A percentile compares a stretch with the other conserved stretches of the same genome.
Conservation (phyloP, 2,888 invertebrate genomes). For the Euclidia mi region DNA sequence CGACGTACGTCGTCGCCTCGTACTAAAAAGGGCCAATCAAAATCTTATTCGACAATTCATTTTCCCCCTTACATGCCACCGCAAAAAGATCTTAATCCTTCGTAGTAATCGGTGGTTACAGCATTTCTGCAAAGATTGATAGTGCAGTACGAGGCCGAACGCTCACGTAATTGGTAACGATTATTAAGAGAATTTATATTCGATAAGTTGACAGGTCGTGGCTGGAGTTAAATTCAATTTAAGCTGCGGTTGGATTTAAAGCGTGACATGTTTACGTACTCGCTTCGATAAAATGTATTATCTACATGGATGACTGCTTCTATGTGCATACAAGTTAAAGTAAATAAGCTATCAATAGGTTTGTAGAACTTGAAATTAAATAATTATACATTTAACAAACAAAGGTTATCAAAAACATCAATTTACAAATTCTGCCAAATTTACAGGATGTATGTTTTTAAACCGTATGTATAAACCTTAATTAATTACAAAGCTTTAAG, state of each 20-base stretch:
- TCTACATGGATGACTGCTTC: slow-evolving; percentile 38
- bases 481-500: no score
- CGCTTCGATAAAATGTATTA: slow-evolving; percentile 60
- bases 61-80: slow-evolving; percentile 74
- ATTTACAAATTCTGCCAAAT: no score
- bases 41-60: slow-evolving; percentile 71
- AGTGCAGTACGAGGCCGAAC: slow-evolving; percentile 77
- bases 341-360: neutral
- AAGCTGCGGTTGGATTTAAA: slow-evolving; percentile 71
- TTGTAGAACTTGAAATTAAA: no score
- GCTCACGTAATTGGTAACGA: slow-evolving; percentile 85
- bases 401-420: no score
- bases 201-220: slow-evolving; percentile 82
- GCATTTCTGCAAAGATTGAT: slow-evolving; percentile 73
- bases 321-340: slow-evolving; percentile 30
- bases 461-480: no score
- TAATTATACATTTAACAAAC: no score
- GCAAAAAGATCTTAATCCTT: slow-evolving; percentile 82
- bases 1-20: slow-evolving; percentile 50
- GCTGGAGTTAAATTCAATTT: slow-evolving; percentile 78
- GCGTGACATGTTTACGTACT: slow-evolving; percentile 75
- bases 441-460: no score
- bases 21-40: slow-evolving; percentile 70
- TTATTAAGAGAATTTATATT: slow-evolving; percentile 86
- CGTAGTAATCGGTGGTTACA: slow-evolving; percentile 64